Percentiles rank a stretch among this genome's conserved stretches.
Evolutionary conservation across 2,797 vertebrate genomes (phyloP).

Genomic region (Glyptemys insculpta): DNA sequence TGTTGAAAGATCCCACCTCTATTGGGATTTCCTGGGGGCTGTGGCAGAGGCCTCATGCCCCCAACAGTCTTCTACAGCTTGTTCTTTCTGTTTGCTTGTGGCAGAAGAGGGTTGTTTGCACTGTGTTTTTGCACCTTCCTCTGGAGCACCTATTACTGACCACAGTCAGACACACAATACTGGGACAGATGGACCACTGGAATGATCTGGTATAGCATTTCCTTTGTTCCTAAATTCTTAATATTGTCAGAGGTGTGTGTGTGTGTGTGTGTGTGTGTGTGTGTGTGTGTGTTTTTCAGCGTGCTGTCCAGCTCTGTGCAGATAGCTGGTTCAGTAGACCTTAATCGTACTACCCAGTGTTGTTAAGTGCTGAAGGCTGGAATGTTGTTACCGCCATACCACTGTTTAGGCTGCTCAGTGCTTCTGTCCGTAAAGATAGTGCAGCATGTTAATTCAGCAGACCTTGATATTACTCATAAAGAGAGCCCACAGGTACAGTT

Average conservation of each 20-base stretch:
- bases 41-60: fast-evolving
- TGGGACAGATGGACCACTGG: not conserved
- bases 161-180: not conserved
- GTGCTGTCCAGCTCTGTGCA: too few species aligned
- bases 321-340: too few species aligned
- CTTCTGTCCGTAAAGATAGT: too few species aligned
- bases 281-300: too few species aligned
- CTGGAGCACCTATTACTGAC: not conserved
- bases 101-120: not conserved
- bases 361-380: too few species aligned
- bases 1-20: not conserved
- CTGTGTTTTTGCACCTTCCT: not conserved
- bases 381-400: not conserved
- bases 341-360: too few species aligned
- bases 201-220: not conserved
- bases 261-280: too few species aligned
- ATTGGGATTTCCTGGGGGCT: not conserved
- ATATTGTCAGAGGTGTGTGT: fast-evolving
- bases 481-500: not conserved
- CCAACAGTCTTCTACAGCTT: not conserved
- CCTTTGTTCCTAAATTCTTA: not conserved
- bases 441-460: not conserved
- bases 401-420: not conserved
- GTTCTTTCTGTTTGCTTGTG: not conserved
- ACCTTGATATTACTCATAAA: too few species aligned